Conservation (phyloP, 2,113 vertebrate species). For the Lasiurus borealis region DNA sequence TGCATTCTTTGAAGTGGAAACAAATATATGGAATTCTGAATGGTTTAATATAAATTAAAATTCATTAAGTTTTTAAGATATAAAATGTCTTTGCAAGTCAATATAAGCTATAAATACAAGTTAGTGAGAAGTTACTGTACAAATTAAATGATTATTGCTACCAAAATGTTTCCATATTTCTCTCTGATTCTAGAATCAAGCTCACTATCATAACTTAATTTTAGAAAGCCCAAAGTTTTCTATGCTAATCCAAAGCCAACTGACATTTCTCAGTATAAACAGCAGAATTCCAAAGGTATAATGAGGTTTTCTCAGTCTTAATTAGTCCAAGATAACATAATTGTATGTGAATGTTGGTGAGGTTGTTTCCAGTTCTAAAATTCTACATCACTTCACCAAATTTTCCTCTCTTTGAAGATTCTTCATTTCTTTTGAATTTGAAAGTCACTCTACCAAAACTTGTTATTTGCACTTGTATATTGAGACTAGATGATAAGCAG, state of each 20-base stretch:
- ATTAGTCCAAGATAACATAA: background rate
- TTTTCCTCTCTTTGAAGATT: background rate
- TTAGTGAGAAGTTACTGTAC: background rate
- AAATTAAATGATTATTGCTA: background rate
- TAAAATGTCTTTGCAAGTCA: background rate
- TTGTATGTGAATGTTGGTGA: background rate
- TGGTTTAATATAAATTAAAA: background rate
- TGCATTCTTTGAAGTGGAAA: background rate
- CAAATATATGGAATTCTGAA: background rate
- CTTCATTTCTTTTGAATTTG: background rate
- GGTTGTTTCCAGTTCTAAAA: slow-evolving; percentile 9
- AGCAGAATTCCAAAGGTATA: slow-evolving; percentile 38
- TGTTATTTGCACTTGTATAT: background rate
- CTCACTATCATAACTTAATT: background rate
- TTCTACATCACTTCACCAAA: background rate
- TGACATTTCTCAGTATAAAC: background rate
- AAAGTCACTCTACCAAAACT: background rate
- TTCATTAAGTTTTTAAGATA: background rate
- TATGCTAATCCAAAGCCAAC: background rate
- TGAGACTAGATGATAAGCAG: background rate
- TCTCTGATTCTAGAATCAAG: background rate
- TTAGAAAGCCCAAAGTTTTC: slow-evolving; percentile 3
- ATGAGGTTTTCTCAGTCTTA: background rate
- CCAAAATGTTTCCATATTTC: slow-evolving; percentile 17
- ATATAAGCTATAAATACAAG: background rate